A percentile compares a stretch with the other conserved stretches of the same genome.
Conservation (phyloP, 1,140 invertebrate species). For the Gonatopus flavifemur region DNA sequence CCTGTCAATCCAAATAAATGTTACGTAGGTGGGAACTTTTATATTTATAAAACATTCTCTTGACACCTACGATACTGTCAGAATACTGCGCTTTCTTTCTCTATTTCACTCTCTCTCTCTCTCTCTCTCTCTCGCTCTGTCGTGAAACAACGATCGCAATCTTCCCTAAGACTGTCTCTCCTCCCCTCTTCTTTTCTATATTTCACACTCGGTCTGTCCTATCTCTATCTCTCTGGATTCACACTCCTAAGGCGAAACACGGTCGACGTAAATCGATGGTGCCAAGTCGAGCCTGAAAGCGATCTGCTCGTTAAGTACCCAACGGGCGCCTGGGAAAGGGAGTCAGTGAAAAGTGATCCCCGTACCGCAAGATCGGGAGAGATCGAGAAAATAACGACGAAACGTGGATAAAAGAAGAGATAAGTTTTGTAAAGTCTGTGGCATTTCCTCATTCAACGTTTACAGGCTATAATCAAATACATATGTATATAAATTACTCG, state of each 20-base stretch:
- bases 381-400: conserved; percentile 33
- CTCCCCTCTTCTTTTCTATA: not conserved
- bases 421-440: no score
- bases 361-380: conserved; percentile 18
- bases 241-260: conserved; percentile 10
- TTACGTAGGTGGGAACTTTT: no score
- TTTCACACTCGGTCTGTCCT: not conserved
- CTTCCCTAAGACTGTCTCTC: no score
- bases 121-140: not conserved
- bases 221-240: conserved; percentile 15
- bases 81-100: not conserved
- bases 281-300: conserved; percentile 22
- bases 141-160: no score
- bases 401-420: no score
- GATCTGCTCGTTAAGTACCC: conserved; percentile 7
- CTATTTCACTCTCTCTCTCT: not conserved
- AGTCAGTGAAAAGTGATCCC: no score
- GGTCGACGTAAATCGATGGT: conserved; percentile 28
- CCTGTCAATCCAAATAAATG: no score
- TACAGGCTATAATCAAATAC: no score
- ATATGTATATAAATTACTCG: no score
- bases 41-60: no score
- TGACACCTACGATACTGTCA: no score
- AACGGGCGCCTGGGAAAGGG: not conserved
- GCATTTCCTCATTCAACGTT: no score